A percentile compares a stretch with the other conserved stretches of the same genome.
These are phyloP conservation scores for Drosophila arizonae DNA, from an alignment of 1,140 invertebrate genomes.

Conservation along the genomic window DNA sequence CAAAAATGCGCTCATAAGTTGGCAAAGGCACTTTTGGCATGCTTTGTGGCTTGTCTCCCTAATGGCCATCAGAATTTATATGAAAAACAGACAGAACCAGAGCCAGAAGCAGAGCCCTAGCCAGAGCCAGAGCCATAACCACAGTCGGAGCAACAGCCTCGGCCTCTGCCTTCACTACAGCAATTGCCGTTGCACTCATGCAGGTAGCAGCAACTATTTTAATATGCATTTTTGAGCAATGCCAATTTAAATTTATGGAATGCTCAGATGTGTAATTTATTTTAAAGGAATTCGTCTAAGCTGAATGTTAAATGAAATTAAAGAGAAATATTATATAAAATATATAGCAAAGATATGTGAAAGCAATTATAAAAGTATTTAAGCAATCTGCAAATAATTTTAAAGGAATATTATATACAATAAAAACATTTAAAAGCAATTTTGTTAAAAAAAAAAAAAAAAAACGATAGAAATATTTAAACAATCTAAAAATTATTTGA, in stretches of 20 bases:
- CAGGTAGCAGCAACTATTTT: slow-evolving; percentile 44
- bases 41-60: slow-evolving; percentile 44
- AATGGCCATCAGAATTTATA: slow-evolving; percentile 56
- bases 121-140: slow-evolving; percentile 4
- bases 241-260: slow-evolving; percentile 38
- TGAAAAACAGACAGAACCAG: slow-evolving; percentile 14
- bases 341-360: too few relatives aligned
- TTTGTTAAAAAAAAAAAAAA: too few relatives aligned
- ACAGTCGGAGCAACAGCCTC: background rate
- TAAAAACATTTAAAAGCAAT: too few relatives aligned
- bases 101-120: slow-evolving; percentile 12
- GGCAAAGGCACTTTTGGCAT: slow-evolving; percentile 53
- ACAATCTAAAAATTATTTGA: background rate
- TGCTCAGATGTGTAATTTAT: slow-evolving; percentile 11
- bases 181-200: slow-evolving; percentile 26
- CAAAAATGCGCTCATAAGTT: slow-evolving; percentile 62
- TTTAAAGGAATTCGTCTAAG: background rate
- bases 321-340: background rate
- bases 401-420: too few relatives aligned
- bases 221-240: slow-evolving; percentile 47
- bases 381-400: too few relatives aligned
- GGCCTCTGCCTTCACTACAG: slow-evolving; percentile 5
- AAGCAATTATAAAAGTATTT: too few relatives aligned
- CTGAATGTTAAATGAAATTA: background rate
- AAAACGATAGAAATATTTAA: too few relatives aligned